Conservation (phyloP, 2,113 vertebrate genomes). For the Datnioides undecimradiatus region DNA sequence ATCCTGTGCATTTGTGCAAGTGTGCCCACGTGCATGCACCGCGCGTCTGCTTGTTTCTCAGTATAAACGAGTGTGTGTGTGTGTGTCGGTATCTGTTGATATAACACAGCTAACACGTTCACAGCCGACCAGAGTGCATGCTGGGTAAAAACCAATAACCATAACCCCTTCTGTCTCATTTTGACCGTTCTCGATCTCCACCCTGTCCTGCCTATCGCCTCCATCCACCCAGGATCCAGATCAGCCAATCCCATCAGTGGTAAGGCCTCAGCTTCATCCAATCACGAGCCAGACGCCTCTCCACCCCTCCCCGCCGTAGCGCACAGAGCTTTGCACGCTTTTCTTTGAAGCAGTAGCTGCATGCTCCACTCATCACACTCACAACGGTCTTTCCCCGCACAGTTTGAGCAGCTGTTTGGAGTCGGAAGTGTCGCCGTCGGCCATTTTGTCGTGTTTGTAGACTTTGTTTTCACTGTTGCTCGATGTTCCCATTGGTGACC, state of each 20-base stretch:
- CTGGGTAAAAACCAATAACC: constrained; percentile 63
- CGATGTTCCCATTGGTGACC: constrained; percentile 5
- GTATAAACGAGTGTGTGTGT: background rate
- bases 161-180: constrained; percentile 73
- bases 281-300: constrained; percentile 59
- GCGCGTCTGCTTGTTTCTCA: background rate
- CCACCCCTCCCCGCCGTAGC: constrained; percentile 2
- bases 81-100: background rate
- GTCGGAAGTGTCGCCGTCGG: constrained; percentile 3
- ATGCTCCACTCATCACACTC: constrained; percentile 27
- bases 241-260: constrained; percentile 99
- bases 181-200: constrained; percentile 88
- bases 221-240: constrained; percentile 98
- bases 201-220: constrained; percentile 92
- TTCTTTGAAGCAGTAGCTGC: constrained; percentile 29
- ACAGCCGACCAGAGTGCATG: constrained; percentile 74
- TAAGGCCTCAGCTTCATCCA: constrained; percentile 90
- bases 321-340: constrained; percentile 58
- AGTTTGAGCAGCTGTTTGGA: constrained; percentile 32
- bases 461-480: constrained; percentile 11
- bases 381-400: background rate
- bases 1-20: constrained; percentile 23
- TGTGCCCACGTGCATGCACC: constrained; percentile 28
- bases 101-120: constrained; percentile 28
- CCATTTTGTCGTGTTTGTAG: constrained; percentile 37